phyloP scores from a whole-genome alignment of 2,888 invertebrate species.

The Sericinus montela region DNA sequence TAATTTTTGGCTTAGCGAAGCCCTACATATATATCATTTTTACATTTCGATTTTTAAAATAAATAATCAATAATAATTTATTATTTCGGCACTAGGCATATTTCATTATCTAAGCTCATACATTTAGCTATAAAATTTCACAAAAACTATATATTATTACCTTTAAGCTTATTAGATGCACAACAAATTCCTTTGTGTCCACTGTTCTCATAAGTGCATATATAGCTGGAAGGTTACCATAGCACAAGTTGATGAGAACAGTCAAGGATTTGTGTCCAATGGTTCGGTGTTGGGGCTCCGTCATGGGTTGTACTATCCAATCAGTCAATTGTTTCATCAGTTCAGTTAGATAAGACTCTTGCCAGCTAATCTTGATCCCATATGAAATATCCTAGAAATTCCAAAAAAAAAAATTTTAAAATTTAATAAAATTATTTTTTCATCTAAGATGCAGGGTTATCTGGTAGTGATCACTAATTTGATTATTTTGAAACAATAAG shows the following conservation, averaged over 20 bases:
- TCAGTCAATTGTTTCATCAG: slow-evolving; percentile 83
- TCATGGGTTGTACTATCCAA: slow-evolving; percentile 78
- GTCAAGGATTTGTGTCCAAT: slow-evolving; percentile 80
- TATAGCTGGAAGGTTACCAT: slow-evolving; percentile 86
- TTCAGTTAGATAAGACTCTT: slow-evolving; percentile 85
- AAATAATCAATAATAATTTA: no score
- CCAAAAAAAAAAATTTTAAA: no score
- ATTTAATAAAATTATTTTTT: no score
- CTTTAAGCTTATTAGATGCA: slow-evolving; percentile 80
- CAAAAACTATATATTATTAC: slow-evolving; percentile 37
- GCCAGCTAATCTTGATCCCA: slow-evolving; percentile 89
- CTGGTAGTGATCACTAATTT: no score
- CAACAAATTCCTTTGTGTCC: slow-evolving; percentile 83
- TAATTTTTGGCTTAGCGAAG: no score
- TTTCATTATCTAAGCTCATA: no score
- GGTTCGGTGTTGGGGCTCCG: slow-evolving; percentile 55
- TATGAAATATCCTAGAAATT: slow-evolving; percentile 84
- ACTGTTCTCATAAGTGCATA: slow-evolving; percentile 85
- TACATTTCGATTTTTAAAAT: no score
- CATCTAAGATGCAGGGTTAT: no score
- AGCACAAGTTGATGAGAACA: slow-evolving; percentile 88
- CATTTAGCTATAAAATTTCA: neutral
- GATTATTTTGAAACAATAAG: no score
- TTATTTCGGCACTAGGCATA: no score
- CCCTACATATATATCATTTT: no score